Base-by-base conservation (phyloP, 2,888 invertebrate species). In the Parochlus steinenii region DNA sequence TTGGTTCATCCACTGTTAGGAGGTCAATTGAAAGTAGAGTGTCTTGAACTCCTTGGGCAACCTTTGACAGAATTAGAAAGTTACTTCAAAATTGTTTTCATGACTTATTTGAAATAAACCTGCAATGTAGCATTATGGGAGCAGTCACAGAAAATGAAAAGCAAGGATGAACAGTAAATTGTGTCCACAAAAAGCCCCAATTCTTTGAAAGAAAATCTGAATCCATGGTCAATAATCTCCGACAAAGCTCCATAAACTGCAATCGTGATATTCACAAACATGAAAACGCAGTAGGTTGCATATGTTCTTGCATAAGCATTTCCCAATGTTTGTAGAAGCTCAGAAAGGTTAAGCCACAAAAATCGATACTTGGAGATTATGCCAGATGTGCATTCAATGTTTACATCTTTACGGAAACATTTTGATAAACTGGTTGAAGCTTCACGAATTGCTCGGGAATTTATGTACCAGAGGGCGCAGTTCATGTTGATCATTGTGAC, bases 401-500 rank as follows among this genome's bases (percentile, higher is more conserved):
- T 51, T 12, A 72, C 64, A 41, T 73, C 73, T 71, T 72, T 48
- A 16, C 56, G 56, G 42, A 69, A 68, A 42, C 65, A 64, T 32
- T 58, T 57, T 0, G 67, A 64, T 3, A 69, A 55, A 36, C 67
- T 63, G 45, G 62, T 61, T 10, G 69, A 67, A 0, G 74, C 74
- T 25, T 69, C 67, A 46, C 69, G 70, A 38, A 74, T 71, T 3
- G 69, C 74, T 46, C 68, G 63, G 40, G 72, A 73, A 48, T 74
- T 75, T 36, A 74, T 74, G 45, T 71, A 74, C 74, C 74, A 74
- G 3, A 75, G 56, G 0, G 74, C 72, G 41, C 72, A 73, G 48
- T 74, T 74, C 75, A 75, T 75, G 45, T 75, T 75, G 32, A 74
- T 70, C 71, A 73, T 74, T 1, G 66, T 74, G 20, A 20, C 8